phyloP scores from a whole-genome alignment of 2,888 invertebrate genomes.

The Phymatocera aterrima region DNA sequence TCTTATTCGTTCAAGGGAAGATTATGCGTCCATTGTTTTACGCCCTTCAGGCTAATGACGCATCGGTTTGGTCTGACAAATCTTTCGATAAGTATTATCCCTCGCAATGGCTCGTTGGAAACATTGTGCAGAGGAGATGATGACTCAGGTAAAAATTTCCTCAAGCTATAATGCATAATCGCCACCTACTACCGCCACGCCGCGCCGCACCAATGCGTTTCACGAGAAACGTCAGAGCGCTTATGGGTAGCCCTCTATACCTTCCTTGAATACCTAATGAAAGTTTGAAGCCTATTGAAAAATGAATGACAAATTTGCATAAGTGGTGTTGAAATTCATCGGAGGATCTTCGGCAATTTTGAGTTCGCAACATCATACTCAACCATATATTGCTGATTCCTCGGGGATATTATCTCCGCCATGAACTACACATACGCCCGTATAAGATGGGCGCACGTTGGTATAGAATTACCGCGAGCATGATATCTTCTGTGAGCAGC shows the following conservation, averaged over 20 bases:
- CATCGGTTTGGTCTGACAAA: conserved; percentile 3
- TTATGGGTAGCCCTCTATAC: not conserved
- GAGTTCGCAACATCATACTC: too few species aligned
- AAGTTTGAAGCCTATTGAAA: not conserved
- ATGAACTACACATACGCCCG: too few species aligned
- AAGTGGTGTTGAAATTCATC: conserved; percentile 13
- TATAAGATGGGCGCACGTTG: too few species aligned
- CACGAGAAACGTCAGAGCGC: not conserved
- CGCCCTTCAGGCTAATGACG: not conserved
- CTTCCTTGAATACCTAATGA: conserved; percentile 9
- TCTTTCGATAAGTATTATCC: not conserved
- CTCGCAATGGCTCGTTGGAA: not conserved
- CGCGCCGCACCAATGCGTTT: conserved; percentile 26
- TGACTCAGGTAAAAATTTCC: conserved; percentile 33
- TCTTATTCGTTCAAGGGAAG: not conserved
- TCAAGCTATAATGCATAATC: conserved; percentile 7
- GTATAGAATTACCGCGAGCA: too few species aligned
- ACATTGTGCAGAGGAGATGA: not conserved
- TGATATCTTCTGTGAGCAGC: conserved; percentile 48
- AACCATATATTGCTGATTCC: too few species aligned
- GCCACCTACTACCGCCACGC: not conserved
- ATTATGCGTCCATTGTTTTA: conserved; percentile 1
- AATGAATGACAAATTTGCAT: not conserved
- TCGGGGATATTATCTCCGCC: too few species aligned
- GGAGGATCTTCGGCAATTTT: not conserved